Percentiles rank a stretch among this genome's conserved stretches.
phyloP scores from a whole-genome alignment of 2,113 vertebrate species.

The Gobio gobio region DNA sequence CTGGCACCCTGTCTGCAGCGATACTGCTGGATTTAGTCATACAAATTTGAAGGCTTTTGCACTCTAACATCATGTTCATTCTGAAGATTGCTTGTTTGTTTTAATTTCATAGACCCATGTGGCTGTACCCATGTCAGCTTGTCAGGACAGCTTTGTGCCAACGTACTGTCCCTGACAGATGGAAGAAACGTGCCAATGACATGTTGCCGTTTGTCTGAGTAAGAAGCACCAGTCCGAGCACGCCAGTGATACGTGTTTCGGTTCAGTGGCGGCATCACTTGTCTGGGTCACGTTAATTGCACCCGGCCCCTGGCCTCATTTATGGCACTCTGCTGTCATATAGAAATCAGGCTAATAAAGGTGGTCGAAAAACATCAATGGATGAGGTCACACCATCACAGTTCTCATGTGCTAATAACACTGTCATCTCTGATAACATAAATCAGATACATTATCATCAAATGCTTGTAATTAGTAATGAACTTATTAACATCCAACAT shows the following conservation, averaged over 20 bases:
- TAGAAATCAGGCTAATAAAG: slow-evolving; percentile 34
- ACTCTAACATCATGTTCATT: slow-evolving; percentile 21
- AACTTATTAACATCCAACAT: background rate
- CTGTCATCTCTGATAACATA: background rate
- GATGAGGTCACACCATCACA: background rate
- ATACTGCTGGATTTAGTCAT: slow-evolving; percentile 11
- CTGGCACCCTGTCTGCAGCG: background rate
- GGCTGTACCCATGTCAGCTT: background rate
- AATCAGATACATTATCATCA: background rate
- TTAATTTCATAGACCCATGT: slow-evolving; percentile 26
- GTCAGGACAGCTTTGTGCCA: slow-evolving; percentile 16
- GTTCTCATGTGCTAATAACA: background rate
- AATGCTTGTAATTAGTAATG: background rate
- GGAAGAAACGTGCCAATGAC: slow-evolving; percentile 36
- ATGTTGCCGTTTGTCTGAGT: slow-evolving; percentile 45
- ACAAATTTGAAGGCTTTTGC: slow-evolving; percentile 8
- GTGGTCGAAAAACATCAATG: slow-evolving; percentile 7
- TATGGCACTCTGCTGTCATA: slow-evolving; percentile 31
- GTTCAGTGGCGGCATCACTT: slow-evolving; percentile 13
- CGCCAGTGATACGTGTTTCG: background rate
- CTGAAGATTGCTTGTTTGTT: slow-evolving; percentile 12
- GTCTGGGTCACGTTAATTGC: slow-evolving; percentile 53
- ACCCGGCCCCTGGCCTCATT: slow-evolving; percentile 39
- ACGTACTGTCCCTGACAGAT: slow-evolving; percentile 39
- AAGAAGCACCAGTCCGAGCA: background rate